Evolutionary conservation across 2,797 vertebrate species (phyloP).

Genomic region (Chromis chromis): DNA sequence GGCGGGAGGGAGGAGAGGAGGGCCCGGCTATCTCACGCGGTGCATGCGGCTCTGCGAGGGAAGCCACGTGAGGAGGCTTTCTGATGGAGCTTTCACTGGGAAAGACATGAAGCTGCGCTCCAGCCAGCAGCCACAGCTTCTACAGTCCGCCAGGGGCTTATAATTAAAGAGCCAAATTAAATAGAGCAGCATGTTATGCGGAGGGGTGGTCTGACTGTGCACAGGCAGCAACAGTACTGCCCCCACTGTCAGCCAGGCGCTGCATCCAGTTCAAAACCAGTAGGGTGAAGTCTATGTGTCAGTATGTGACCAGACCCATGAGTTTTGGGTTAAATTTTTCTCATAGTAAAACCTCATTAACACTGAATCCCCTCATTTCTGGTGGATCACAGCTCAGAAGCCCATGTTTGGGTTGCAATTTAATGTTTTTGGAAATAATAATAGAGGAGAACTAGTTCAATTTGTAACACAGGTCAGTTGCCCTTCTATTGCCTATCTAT

Average conservation of each 20-base stretch:
- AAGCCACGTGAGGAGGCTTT: slow-evolving; percentile 82
- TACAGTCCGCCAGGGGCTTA: slow-evolving; percentile 47
- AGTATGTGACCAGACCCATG: background rate
- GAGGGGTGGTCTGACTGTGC: slow-evolving; percentile 35
- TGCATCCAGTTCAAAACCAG: background rate
- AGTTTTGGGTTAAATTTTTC: background rate
- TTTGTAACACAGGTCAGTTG: background rate
- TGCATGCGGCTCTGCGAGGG: slow-evolving; percentile 82
- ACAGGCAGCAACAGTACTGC: slow-evolving; percentile 13
- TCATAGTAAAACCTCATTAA: background rate
- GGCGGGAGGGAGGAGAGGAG: slow-evolving; percentile 52
- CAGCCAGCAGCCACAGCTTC: slow-evolving; percentile 44
- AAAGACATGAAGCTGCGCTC: slow-evolving; percentile 57
- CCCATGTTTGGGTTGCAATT: background rate
- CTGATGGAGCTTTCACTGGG: slow-evolving; percentile 63
- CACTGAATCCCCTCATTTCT: background rate
- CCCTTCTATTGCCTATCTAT: too few relatives aligned
- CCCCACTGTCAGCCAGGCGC: slow-evolving; percentile 25
- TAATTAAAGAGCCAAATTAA: slow-evolving; percentile 62
- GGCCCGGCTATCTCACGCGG: slow-evolving; percentile 80
- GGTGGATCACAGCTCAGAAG: background rate
- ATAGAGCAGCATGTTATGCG: slow-evolving; percentile 58
- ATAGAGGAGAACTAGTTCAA: background rate
- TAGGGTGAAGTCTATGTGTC: background rate
- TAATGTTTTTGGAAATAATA: background rate